Evolutionary conservation across 2,888 invertebrate species (phyloP).

Genomic region (Sphaerophoria taeniata): DNA sequence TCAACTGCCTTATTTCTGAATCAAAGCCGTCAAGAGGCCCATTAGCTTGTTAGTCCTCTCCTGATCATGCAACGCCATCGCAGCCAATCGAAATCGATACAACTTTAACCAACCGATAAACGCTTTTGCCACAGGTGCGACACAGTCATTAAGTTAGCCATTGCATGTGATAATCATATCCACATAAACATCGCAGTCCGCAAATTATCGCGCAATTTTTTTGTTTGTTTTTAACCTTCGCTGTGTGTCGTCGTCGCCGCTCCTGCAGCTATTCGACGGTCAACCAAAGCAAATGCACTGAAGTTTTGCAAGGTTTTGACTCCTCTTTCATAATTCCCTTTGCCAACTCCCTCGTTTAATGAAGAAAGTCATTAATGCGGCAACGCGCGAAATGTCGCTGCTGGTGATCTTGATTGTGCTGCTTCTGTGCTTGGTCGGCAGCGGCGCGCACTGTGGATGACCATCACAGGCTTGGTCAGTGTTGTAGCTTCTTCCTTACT

Average conservation of each 20-base stretch:
- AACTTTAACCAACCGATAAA: conserved; percentile 23
- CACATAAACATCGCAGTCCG: conserved; percentile 63
- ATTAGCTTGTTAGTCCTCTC: not conserved
- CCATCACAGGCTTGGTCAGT: conserved; percentile 3
- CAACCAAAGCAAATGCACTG: not conserved
- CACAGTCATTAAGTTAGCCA: conserved; percentile 64
- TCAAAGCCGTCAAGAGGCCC: not conserved
- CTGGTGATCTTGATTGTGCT: conserved; percentile 61
- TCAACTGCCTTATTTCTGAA: too few relatives aligned
- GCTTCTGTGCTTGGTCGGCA: conserved; percentile 41
- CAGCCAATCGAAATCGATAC: not conserved
- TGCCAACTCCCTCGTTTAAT: conserved; percentile 43
- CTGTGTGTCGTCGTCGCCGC: too few relatives aligned
- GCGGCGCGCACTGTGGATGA: not conserved
- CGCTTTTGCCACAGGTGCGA: conserved; percentile 66
- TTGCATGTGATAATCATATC: conserved; percentile 72
- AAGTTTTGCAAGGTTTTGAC: conserved; percentile 8
- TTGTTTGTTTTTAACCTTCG: conserved; percentile 2
- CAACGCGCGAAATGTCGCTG: conserved; percentile 72
- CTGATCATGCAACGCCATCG: not conserved
- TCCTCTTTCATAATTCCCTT: conserved; percentile 62
- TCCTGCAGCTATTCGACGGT: conserved; percentile 28
- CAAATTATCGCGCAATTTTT: conserved; percentile 52
- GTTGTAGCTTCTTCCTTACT: not conserved
- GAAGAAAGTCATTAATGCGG: conserved; percentile 73